Conservation (phyloP, 1,140 invertebrate genomes). For the Ceratina japonica region DNA sequence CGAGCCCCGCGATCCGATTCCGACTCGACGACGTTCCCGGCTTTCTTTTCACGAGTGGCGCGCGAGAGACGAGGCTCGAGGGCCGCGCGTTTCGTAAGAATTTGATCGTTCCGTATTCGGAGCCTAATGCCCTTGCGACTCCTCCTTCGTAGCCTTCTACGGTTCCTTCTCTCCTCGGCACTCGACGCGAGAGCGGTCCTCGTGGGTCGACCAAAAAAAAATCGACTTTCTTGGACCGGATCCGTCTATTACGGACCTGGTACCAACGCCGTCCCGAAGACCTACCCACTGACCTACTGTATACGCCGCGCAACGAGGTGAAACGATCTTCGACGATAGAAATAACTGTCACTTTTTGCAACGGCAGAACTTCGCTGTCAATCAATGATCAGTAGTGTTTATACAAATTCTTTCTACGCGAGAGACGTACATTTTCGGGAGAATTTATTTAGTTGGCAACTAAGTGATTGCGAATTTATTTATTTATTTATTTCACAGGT, state of each 20-base stretch:
- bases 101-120: slow-evolving; percentile 63
- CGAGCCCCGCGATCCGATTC: too few species aligned
- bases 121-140: slow-evolving; percentile 61
- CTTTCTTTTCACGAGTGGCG: not conserved
- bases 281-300: too few species aligned
- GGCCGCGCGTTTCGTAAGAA: slow-evolving; percentile 62
- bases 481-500: too few species aligned
- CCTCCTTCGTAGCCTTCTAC: slow-evolving; percentile 51
- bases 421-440: too few species aligned
- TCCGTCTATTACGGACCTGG: slow-evolving; percentile 33
- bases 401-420: too few species aligned
- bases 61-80: not conserved
- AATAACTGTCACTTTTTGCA: too few species aligned
- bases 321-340: too few species aligned
- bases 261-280: not conserved
- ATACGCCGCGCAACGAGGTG: too few species aligned
- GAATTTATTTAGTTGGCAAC: too few species aligned
- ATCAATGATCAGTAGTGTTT: too few species aligned
- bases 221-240: slow-evolving; percentile 57
- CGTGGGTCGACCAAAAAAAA: slow-evolving; percentile 24
- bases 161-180: slow-evolving; percentile 20
- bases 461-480: too few species aligned
- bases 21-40: not conserved
- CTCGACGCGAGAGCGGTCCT: not conserved
- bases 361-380: too few species aligned